Base-by-base conservation (phyloP, 2,113 vertebrate species). In the Lampris megalopsis region DNA sequence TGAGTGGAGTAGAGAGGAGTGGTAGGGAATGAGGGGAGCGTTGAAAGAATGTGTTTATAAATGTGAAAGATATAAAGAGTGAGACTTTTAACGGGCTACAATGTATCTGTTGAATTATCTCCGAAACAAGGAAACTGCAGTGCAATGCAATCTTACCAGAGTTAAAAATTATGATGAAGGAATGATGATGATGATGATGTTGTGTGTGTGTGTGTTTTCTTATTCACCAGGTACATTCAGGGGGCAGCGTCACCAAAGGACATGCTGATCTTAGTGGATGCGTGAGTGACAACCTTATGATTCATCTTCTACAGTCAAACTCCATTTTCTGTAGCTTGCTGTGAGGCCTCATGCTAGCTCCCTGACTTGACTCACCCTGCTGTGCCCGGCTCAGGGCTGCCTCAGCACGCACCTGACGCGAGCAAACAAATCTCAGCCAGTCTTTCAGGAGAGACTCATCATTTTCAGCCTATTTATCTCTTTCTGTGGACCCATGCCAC, bases 231-330 rank as follows among this genome's bases (percentile, higher is more conserved):
- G 98, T 99, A 99, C 77, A 98, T 99, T 69, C 98, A 99, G 90
- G 97, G 98, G 76, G 98, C 98, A 57, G 97, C 98, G 13, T 99
- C 98, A 63, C 98, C 98, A 60, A 99, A 99, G 93, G 97, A 99
- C 83, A 99, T 99, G 98, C 95, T 99, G 71, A 99, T 99, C 85
- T 92, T 99, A 85, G 97, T 99, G 79, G 98, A 99, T 64, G 97
- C 97, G 98, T 99, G 93, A 97, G 98, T 94, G 84, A 84, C 35
- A 5, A 60, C 70, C 76, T 78, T 60, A 11, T 88, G 77, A 77
- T 84, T 85, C 61, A 42, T 7, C 68, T 56, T 13, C 76, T 84
- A 68, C 50, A 73, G 77, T 88, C 86, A 71, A 38, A 74, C 80
- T 80, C 71, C 59, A 38, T 86, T 82, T 86, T 36, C 37, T 75